Evolutionary conservation across 2,888 invertebrate species (phyloP).

Genomic region (Drosophila mimica): DNA sequence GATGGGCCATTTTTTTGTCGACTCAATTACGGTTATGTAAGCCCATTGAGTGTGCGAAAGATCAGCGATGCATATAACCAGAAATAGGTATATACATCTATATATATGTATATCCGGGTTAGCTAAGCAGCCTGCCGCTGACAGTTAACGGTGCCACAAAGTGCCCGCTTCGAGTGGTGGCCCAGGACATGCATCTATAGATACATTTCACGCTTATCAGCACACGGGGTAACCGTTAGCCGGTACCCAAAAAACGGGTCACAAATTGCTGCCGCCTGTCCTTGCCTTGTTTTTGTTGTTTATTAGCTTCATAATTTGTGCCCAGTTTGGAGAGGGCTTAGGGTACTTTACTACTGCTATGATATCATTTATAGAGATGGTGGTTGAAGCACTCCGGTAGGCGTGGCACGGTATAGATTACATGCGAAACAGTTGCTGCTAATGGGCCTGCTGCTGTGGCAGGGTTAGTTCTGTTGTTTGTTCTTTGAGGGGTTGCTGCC

Average conservation of each 20-base stretch:
- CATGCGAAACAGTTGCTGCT: conserved; percentile 74
- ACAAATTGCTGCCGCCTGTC: conserved; percentile 62
- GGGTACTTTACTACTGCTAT: background rate
- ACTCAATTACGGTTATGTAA: conserved; percentile 73
- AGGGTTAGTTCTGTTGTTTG: conserved; percentile 12
- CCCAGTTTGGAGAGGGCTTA: conserved; percentile 55
- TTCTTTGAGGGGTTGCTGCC: conserved; percentile 34
- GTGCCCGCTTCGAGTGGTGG: conserved; percentile 59
- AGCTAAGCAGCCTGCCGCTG: conserved; percentile 62
- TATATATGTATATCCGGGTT: conserved; percentile 29
- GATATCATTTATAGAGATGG: conserved; percentile 38
- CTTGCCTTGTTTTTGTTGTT: conserved; percentile 63
- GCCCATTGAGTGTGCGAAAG: conserved; percentile 56
- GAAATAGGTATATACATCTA: conserved; percentile 13
- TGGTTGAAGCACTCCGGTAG: conserved; percentile 51
- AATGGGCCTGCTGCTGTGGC: conserved; percentile 50
- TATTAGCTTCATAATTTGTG: conserved; percentile 80
- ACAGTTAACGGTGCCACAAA: conserved; percentile 57
- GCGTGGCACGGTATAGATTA: conserved; percentile 78
- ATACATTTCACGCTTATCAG: conserved; percentile 81
- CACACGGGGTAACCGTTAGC: conserved; percentile 26
- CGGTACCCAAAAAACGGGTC: conserved; percentile 25
- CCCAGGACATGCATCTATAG: conserved; percentile 47
- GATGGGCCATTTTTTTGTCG: conserved; percentile 34
- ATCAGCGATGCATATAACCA: conserved; percentile 76